A percentile compares a stretch with the other conserved stretches of the same genome.
phyloP scores from a whole-genome alignment of 2,113 vertebrate genomes.

The Crotalus tigris region DNA sequence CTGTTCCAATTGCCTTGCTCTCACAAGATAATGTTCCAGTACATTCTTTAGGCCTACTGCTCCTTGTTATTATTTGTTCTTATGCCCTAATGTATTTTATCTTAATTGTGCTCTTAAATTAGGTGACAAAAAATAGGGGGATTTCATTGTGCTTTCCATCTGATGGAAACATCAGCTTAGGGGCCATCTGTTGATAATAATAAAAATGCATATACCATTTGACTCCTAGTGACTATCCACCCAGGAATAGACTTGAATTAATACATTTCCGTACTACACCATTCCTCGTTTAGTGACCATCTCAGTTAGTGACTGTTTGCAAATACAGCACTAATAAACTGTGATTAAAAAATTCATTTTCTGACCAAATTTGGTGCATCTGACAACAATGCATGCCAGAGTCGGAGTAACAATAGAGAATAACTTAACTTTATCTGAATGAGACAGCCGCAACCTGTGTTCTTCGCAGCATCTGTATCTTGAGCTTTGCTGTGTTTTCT shows the following conservation, averaged over 20 bases:
- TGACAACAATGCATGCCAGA: neutral
- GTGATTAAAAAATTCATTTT: neutral
- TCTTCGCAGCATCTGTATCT: neutral
- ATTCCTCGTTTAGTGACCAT: neutral
- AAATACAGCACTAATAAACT: neutral
- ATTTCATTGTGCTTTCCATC: neutral
- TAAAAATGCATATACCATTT: neutral
- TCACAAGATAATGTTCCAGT: neutral
- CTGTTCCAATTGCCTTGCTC: neutral
- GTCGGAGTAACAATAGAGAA: neutral
- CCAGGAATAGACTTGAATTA: neutral
- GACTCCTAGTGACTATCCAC: neutral
- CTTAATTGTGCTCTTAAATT: neutral
- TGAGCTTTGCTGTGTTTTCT: neutral
- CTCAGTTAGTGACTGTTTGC: neutral
- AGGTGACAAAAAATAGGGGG: neutral
- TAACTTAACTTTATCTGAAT: neutral
- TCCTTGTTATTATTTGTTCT: neutral
- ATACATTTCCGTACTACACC: neutral
- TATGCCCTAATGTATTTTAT: neutral
- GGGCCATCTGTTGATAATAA: neutral
- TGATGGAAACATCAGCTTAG: slow-evolving; percentile 11
- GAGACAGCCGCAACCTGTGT: neutral
- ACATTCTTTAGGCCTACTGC: neutral
- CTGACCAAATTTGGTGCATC: neutral